Conservation (phyloP, 2,888 invertebrate species). For the Gnatocerus cornutus region DNA sequence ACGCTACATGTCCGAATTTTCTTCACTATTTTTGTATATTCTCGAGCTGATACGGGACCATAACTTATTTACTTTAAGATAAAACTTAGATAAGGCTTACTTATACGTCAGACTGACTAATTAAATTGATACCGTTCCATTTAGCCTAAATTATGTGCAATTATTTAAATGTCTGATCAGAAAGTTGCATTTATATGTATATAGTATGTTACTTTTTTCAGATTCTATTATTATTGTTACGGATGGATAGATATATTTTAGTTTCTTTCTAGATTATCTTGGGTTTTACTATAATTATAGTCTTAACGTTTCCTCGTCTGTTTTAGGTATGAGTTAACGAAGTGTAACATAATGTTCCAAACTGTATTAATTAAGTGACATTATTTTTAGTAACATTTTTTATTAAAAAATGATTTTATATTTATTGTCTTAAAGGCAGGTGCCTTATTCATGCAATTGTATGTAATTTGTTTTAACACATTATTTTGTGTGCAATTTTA, state of each 20-base stretch:
- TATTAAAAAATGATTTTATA: conserved; percentile 56
- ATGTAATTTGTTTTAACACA: conserved; percentile 60
- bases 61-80: conserved; percentile 24
- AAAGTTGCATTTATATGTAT: conserved; percentile 25
- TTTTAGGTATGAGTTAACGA: conserved; percentile 41
- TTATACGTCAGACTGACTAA: conserved; percentile 34
- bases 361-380: conserved; percentile 51
- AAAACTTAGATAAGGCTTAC: conserved; percentile 20
- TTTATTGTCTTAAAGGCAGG: conserved; percentile 56
- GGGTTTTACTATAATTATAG: conserved; percentile 21
- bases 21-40: conserved; percentile 54
- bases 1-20: conserved; percentile 34
- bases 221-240: conserved; percentile 43
- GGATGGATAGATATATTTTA: conserved; percentile 33
- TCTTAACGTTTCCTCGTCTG: conserved; percentile 36
- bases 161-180: conserved; percentile 25
- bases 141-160: conserved; percentile 32
- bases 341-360: conserved; percentile 46
- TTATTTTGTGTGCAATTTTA: conserved; percentile 61
- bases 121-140: conserved; percentile 31
- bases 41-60: conserved; percentile 38
- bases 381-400: conserved; percentile 51
- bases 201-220: conserved; percentile 38
- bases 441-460: conserved; percentile 60
- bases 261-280: conserved; percentile 23